Base-by-base conservation (phyloP, 2,797 vertebrate species). In the Microchirus variegatus region DNA sequence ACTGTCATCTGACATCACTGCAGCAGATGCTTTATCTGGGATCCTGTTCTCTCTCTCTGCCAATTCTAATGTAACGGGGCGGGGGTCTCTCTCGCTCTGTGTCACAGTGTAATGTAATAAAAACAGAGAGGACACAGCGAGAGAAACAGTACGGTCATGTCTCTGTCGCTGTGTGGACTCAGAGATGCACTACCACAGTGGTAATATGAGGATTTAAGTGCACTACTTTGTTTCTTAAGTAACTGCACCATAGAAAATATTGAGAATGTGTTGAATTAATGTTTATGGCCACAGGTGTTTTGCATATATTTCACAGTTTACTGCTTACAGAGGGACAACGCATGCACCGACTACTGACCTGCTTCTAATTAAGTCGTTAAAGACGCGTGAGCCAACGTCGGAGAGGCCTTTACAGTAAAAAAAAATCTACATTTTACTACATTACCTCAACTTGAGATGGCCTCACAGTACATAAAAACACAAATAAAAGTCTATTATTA, bases 1-100 rank as follows among this genome's bases (percentile, higher is more conserved):
- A 82, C 80, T 79, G 81, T 78, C 78, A 67, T 78, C 75, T 87
- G 82, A 85, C 74, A 85, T 88, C 86, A 86, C 63, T 38, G 62
- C 61, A 79, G 77, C 77, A 87, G 80, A 83, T 82, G 82, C 68
- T 72, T 82, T 62, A 77, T 78, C 72, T 81, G 59, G 64, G 68
- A 75, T 75, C 59, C 62, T 60, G 61, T 52, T 71, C 63, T 59
- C 31, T 31, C 31, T 31, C 51, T 59, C 63, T 47, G 52, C 31
- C 13, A 61, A n/a, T 59, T 59, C 54, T 83, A 54, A 80, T 56
- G 47, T 48, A 42, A 70, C 31, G 69, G 67, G 47, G 37, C 41
- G 59, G 59, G 67, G 66, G 31, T 31, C 31, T 75, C 31, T 75
- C 22, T 22, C 22, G 22, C 53, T 75, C 14, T 61, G 42, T 65